Base-by-base conservation (phyloP, 2,888 invertebrate genomes). In the Diplazon laetatorius region DNA sequence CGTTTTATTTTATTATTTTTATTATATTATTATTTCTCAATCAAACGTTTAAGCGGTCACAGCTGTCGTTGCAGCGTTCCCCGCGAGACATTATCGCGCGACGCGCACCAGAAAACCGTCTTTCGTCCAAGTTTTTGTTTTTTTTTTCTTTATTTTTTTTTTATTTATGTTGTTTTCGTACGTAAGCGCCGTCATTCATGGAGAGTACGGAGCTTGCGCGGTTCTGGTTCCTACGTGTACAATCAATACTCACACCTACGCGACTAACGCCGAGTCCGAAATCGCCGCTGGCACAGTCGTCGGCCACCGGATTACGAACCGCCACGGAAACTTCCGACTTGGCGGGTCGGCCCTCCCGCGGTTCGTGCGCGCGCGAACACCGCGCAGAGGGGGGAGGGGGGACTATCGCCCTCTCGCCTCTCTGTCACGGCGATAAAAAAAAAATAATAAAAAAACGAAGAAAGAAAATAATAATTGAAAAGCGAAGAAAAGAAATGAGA, bases 111-210 rank as follows among this genome's bases (percentile, higher is more conserved):
- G n/a, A n/a, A n/a, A n/a, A n/a, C n/a, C n/a, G n/a, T n/a, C n/a
- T n/a, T n/a, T n/a, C n/a, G n/a, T n/a, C n/a, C n/a, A n/a, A n/a
- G n/a, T n/a, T n/a, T n/a, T n/a, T n/a, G n/a, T n/a, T n/a, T n/a
- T n/a, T n/a, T n/a, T n/a, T n/a, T n/a, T n/a, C n/a, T n/a, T n/a
- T n/a, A n/a, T n/a, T n/a, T n/a, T n/a, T n/a, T n/a, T n/a, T n/a
- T n/a, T n/a, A n/a, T n/a, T n/a, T n/a, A n/a, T n/a, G n/a, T n/a
- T 74, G 83, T 18, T 84, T 86, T 86, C 85, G 85, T 88, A 87
- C 85, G 86, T 85, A 84, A 85, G 85, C 87, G 84, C 87, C 37
- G 88, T 87, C 89, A 85, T 88, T 88, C 88, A 88, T 89, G 85
- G 76, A 71, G 59, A 78, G 60, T 46, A 70, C 55, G 46, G 87